Evolutionary conservation across 2,797 vertebrate genomes (phyloP).

Genomic region (Anguilla megastoma): DNA sequence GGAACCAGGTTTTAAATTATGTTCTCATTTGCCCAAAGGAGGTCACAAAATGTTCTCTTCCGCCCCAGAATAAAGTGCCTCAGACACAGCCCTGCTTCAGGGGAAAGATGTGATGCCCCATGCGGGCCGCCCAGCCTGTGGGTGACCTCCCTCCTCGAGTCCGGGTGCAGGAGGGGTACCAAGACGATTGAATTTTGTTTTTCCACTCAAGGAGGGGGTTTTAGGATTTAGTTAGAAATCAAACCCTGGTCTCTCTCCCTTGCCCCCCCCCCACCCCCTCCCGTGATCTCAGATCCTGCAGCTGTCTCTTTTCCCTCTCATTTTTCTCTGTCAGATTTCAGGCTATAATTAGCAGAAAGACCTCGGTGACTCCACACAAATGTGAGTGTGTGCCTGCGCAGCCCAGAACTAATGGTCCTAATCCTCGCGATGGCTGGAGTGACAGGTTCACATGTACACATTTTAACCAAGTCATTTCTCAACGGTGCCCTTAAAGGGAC

Average conservation of each 20-base stretch:
- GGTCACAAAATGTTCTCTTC: conserved; percentile 46
- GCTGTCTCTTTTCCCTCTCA: conserved; percentile 87
- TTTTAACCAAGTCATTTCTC: conserved; percentile 69
- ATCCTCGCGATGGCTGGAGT: conserved; percentile 70
- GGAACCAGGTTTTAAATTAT: conserved; percentile 28
- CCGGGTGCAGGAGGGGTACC: conserved; percentile 46
- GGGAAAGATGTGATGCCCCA: conserved; percentile 55
- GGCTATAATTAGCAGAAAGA: conserved; percentile 88
- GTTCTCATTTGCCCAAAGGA: conserved; percentile 47
- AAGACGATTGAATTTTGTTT: conserved; percentile 73
- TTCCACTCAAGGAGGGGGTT: conserved; percentile 66
- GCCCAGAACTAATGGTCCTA: conserved; percentile 78
- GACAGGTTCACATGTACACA: conserved; percentile 81
- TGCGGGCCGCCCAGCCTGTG: conserved; percentile 53
- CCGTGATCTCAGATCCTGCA: conserved; percentile 67
- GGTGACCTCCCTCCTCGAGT: conserved; percentile 54
- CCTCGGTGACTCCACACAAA: conserved; percentile 75
- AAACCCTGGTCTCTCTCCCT: conserved; percentile 60
- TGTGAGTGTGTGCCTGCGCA: conserved; percentile 68
- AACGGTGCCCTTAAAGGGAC: conserved; percentile 63
- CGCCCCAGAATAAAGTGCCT: conserved; percentile 48
- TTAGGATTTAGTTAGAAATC: conserved; percentile 78
- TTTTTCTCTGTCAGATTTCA: conserved; percentile 92
- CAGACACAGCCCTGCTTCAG: conserved; percentile 59
- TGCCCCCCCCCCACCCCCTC: conserved; percentile 28